These are phyloP conservation scores for Ophiodon elongatus DNA, from an alignment of 2,113 vertebrate genomes.

Conservation along the genomic window DNA sequence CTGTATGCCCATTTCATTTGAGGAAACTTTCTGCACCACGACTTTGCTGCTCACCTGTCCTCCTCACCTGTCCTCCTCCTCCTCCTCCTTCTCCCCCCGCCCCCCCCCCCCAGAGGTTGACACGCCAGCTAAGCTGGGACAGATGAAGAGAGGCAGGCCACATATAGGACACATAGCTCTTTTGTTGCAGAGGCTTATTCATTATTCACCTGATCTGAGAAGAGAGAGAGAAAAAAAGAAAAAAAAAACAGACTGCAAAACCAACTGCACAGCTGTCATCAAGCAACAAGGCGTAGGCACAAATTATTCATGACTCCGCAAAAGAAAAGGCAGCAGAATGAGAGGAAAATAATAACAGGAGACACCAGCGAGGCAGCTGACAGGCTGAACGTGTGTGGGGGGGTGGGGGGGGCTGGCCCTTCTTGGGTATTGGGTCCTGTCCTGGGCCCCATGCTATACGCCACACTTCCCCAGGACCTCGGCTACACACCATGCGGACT, in stretches of 20 bases:
- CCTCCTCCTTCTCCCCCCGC: too few relatives aligned
- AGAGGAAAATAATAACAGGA: constrained; percentile 77
- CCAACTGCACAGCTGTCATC: constrained; percentile 86
- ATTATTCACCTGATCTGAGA: constrained; percentile 87
- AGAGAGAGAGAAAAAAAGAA: not conserved
- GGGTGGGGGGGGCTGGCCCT: too few relatives aligned
- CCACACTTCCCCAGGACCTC: not conserved
- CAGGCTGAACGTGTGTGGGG: constrained; percentile 34
- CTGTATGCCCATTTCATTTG: not conserved
- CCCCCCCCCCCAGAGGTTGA: constrained; percentile 1
- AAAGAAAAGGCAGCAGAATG: constrained; percentile 77
- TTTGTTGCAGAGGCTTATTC: constrained; percentile 84
- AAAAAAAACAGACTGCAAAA: constrained; percentile 80
- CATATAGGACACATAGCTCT: constrained; percentile 77
- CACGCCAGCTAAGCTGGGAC: constrained; percentile 43
- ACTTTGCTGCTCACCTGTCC: constrained; percentile 52
- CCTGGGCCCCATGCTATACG: too few relatives aligned
- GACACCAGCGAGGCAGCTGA: constrained; percentile 63
- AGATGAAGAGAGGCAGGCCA: constrained; percentile 52
- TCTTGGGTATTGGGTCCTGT: too few relatives aligned
- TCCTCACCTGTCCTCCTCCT: constrained; percentile 39
- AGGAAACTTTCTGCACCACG: constrained; percentile 40
- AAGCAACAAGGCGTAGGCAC: constrained; percentile 78
- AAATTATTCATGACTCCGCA: constrained; percentile 85
- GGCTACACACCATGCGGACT: not conserved